A percentile compares a stretch with the other conserved stretches of the same genome.
phyloP scores from a whole-genome alignment of 2,113 vertebrate genomes.

The Tyto alba region DNA sequence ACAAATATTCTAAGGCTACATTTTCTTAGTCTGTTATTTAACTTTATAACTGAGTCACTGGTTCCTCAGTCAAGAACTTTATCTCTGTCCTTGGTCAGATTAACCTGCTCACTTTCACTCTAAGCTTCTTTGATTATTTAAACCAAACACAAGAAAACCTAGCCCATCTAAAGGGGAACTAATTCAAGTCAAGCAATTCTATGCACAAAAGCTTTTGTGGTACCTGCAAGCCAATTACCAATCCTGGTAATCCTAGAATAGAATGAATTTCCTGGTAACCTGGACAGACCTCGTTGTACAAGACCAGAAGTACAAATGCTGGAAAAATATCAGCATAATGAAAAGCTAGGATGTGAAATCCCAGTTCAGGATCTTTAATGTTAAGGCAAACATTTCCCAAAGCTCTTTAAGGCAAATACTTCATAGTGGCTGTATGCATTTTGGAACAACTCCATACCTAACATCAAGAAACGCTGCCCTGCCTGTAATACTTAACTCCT shows the following conservation, averaged over 20 bases:
- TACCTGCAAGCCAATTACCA: background rate
- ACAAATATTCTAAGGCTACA: background rate
- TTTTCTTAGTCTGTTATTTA: background rate
- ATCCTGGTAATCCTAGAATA: background rate
- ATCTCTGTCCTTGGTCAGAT: background rate
- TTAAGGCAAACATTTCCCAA: background rate
- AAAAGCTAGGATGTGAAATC: background rate
- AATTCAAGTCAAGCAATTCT: background rate
- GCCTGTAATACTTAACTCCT: background rate
- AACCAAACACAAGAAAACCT: background rate
- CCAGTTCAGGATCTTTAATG: background rate
- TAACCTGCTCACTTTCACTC: background rate
- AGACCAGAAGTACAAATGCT: background rate
- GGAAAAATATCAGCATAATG: background rate
- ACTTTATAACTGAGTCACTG: background rate
- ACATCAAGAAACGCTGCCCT: background rate
- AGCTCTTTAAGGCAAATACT: background rate
- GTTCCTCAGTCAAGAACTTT: background rate
- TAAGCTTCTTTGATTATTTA: background rate
- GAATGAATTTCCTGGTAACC: background rate
- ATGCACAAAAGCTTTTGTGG: background rate
- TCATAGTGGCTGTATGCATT: background rate
- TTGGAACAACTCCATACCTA: background rate
- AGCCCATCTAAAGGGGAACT: background rate
- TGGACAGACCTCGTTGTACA: background rate